Base-by-base conservation (phyloP, 2,888 invertebrate genomes). In the Laothoe populi region DNA sequence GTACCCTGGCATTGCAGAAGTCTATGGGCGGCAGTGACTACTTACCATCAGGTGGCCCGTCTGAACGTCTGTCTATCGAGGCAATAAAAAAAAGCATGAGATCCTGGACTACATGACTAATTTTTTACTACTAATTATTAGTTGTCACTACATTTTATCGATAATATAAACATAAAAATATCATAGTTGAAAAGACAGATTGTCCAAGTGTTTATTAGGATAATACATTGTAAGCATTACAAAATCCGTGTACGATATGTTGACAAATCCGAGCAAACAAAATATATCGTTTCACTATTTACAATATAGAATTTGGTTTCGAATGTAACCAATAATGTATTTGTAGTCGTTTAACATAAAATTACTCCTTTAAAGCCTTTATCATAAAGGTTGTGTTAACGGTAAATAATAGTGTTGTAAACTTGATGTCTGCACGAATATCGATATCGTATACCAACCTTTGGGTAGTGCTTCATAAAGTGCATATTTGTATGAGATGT, bases 401-500 rank as follows among this genome's bases (percentile, higher is more conserved):
- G 49, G 53, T 57, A 59, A 59, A 44, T 53, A 63, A 59, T 53
- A 53, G 31, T 58, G 58, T 58, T 42, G 60, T 58, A 64, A 60
- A 66, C 67, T 70, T 66, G 65, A 62, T 65, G 71, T 60, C 16
- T 49, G 49, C 65, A 21, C 7, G 40, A 11, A 4, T 38, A 57
- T 5, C 0, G 23, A 40, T 57, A 67, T 19, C 48, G 61, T 57
- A 74, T 65, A 70, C 62, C 64, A 40, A 49, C 31, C 57, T 62
- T 48, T 74, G 68, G 42, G 16, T 26, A 16, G 24, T 64, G 53
- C 10, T 49, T 35, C 58, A 66, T 73, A 82, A 68, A 70, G 78
- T 73, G 59, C 59, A 72, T 66, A 70, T 76, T 78, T 38, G 63
- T 64, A 64, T 73, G 67, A 71, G 64, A 65, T 69, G 67, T 61